Evolutionary conservation across 2,888 invertebrate species (phyloP).

Genomic region (Unio delphinus): DNA sequence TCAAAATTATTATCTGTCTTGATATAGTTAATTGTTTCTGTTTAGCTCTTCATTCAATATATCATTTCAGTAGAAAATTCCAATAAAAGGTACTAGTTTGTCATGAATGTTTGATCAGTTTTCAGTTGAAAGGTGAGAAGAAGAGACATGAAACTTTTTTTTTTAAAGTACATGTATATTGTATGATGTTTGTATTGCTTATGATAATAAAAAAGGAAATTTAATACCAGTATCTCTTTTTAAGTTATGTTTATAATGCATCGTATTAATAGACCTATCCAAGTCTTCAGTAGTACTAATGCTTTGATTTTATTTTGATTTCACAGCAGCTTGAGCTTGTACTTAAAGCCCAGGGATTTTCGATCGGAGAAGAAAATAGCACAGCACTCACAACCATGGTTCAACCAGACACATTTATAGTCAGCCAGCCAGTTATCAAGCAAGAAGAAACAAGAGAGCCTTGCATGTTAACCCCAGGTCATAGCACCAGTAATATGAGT

Average conservation of each 20-base stretch:
- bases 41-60: too few relatives aligned
- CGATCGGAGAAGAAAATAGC: slow-evolving; percentile 38
- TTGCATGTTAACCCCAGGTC: slow-evolving; percentile 5
- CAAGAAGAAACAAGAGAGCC: slow-evolving; percentile 9
- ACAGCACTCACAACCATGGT: slow-evolving; percentile 33
- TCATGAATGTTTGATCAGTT: too few relatives aligned
- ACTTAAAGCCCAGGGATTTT: slow-evolving; percentile 56
- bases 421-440: slow-evolving; percentile 11
- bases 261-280: too few relatives aligned
- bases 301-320: not conserved
- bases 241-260: not conserved
- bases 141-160: too few relatives aligned
- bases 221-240: not conserved
- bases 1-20: too few relatives aligned
- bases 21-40: too few relatives aligned
- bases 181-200: too few relatives aligned
- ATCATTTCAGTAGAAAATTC: not conserved
- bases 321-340: slow-evolving; percentile 61
- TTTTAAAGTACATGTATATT: too few relatives aligned
- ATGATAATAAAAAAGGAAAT: too few relatives aligned
- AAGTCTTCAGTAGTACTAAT: too few relatives aligned
- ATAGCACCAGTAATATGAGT: slow-evolving; percentile 18
- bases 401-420: slow-evolving; percentile 13
- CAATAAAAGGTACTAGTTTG: not conserved
- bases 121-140: too few relatives aligned